These are phyloP conservation scores for Menura novaehollandiae DNA, from an alignment of 2,113 vertebrate species.

Conservation along the genomic window DNA sequence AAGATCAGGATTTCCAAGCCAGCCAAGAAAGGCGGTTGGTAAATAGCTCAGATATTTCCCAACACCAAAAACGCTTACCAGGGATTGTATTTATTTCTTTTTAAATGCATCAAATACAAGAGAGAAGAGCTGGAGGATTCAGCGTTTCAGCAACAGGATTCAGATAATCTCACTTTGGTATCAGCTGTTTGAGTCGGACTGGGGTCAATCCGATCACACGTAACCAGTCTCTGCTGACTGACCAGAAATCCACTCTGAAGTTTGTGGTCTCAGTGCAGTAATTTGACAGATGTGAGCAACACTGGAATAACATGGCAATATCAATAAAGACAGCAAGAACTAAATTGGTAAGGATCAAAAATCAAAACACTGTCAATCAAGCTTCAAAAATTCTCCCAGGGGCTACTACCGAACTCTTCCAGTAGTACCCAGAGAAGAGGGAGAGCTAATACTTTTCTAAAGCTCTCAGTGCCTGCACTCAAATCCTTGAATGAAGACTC, in stretches of 20 bases:
- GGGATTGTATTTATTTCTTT: slow-evolving; percentile 5
- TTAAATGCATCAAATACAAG: not conserved
- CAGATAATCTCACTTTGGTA: not conserved
- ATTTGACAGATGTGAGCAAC: not conserved
- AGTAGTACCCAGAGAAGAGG: not conserved
- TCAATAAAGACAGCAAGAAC: not conserved
- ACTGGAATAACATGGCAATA: not conserved
- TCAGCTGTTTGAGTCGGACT: not conserved
- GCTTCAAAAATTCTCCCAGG: not conserved
- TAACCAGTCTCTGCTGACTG: not conserved
- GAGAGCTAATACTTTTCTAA: not conserved
- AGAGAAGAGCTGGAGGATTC: not conserved
- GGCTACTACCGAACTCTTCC: not conserved
- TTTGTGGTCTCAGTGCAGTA: not conserved
- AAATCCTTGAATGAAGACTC: not conserved
- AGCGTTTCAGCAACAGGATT: not conserved
- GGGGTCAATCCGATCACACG: not conserved
- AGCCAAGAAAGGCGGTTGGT: not conserved
- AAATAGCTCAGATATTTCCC: slow-evolving; percentile 11
- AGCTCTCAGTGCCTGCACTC: not conserved
- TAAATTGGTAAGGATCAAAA: not conserved
- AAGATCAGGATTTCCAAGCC: slow-evolving; percentile 34
- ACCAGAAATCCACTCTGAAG: not conserved
- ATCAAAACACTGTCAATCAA: not conserved
- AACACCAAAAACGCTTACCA: not conserved